phyloP scores from a whole-genome alignment of 2,113 vertebrate genomes.

The Pogonocichla stellata region DNA sequence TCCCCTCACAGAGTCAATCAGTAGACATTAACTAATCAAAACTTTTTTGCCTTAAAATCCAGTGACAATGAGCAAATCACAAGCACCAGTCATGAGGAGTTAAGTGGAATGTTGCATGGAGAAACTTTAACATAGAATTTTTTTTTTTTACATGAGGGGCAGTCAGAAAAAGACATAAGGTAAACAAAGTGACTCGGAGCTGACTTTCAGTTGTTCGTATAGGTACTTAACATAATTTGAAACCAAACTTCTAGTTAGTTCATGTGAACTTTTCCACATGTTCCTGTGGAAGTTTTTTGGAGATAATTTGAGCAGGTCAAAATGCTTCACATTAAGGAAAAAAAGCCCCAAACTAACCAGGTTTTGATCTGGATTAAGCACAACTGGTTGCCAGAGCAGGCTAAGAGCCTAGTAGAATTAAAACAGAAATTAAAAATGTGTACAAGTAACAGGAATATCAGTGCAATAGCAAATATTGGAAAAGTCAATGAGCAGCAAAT shows the following conservation, averaged over 20 bases:
- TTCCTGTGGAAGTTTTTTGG: background rate
- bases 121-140: background rate
- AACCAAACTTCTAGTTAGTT: background rate
- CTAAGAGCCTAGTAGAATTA: background rate
- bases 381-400: background rate
- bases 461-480: background rate
- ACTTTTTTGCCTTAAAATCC: background rate
- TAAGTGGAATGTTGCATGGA: background rate
- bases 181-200: background rate
- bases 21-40: background rate
- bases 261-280: background rate
- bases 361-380: background rate
- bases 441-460: background rate
- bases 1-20: background rate
- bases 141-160: background rate
- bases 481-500: background rate
- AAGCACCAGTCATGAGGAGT: background rate
- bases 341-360: background rate
- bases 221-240: background rate
- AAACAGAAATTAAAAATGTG: background rate
- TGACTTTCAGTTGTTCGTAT: background rate
- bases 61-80: background rate
- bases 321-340: background rate
- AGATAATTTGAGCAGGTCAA: background rate
- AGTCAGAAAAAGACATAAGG: background rate